These are phyloP conservation scores for Crambe crambe DNA, from an alignment of 37 sponge, comb jelly and placozoan genomes.

Conservation along the genomic window DNA sequence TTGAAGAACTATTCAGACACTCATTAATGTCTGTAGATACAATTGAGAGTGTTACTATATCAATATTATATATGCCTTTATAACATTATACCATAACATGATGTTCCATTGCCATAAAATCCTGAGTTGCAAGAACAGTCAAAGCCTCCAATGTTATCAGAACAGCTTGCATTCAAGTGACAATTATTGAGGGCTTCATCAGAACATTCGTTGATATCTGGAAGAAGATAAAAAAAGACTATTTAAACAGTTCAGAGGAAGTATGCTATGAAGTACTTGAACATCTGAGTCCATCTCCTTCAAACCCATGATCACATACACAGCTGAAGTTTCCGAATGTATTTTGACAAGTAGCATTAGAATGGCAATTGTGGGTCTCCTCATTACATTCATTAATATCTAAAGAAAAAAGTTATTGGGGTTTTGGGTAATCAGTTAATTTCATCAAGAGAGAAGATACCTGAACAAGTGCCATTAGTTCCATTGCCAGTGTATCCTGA, in stretches of 20 bases:
- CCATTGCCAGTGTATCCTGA: conserved; percentile 43
- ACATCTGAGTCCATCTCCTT: conserved; percentile 16
- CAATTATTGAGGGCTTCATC: conserved; percentile 2
- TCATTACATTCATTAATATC: conserved; percentile 41
- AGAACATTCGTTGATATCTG: conserved; percentile 42
- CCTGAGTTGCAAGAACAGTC: conserved; percentile 21
- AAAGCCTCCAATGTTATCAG: conserved; percentile 48
- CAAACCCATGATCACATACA: conserved; percentile 22
- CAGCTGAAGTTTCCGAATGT: conserved; percentile 38
- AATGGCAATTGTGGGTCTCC: background rate
- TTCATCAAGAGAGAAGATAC: background rate
- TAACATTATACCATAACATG: background rate
- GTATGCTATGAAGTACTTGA: background rate
- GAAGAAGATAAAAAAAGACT: background rate
- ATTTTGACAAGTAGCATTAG: conserved; percentile 27
- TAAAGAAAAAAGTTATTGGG: background rate
- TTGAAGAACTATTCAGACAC: background rate
- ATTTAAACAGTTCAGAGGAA: background rate
- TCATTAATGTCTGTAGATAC: conserved; percentile 35
- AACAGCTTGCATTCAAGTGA: conserved; percentile 19
- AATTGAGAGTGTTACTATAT: background rate
- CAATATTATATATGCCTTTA: too few species aligned
- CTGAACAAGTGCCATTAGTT: background rate
- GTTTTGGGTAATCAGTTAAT: background rate
- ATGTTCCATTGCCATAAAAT: background rate